Base-by-base conservation (phyloP, 2,888 invertebrate species). In the Cheilosia pagana region DNA sequence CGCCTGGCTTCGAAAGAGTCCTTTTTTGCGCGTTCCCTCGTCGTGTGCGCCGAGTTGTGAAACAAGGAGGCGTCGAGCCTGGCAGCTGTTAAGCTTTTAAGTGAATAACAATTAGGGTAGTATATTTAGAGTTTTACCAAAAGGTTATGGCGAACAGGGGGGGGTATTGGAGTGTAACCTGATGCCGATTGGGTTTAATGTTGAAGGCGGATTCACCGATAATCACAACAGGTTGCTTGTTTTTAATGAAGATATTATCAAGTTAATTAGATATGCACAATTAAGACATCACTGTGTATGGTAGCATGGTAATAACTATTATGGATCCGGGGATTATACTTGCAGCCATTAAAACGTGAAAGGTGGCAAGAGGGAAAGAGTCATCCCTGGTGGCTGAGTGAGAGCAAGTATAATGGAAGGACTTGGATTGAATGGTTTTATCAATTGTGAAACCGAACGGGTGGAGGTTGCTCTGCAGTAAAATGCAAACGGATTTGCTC, bases 81-180 rank as follows among this genome's bases (percentile, higher is more conserved):
- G 81, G 76, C 85, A 85, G 81, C 79, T 85, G 85, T 81, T 81
- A 85, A 81, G 85, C 85, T 85, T 85, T 81, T 81, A 70, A 85
- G 85, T 85, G 85, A 85, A 85, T 85, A 85, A 85, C 85, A 85
- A 85, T 85, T 85, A 83, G 83, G 83, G 70, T 68, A 74, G 68
- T 79, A 68, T 83, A 83, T 79, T 79, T 72, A 59, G 63, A 70
- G 70, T 62, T 63, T 43, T 57, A 23, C 25, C 14, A 50, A 68
- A 78, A 16, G 67, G 78, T 62, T 72, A 50, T 65, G 16, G 31
- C 19, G 10, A 7, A 35, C 12, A 16, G 10, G 23, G 23, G 2
- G 21, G 23, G 48, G 48, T 28, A 2, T 28, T 21, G 59, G 23
- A 45, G 50, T 48, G 74, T 75, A 75, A 79, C 74, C 68, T 55